Evolutionary conservation across 2,113 vertebrate genomes (phyloP), one percentile per base, ranked within the genome.

Genomic region (Pelodiscus sinensis): DNA sequence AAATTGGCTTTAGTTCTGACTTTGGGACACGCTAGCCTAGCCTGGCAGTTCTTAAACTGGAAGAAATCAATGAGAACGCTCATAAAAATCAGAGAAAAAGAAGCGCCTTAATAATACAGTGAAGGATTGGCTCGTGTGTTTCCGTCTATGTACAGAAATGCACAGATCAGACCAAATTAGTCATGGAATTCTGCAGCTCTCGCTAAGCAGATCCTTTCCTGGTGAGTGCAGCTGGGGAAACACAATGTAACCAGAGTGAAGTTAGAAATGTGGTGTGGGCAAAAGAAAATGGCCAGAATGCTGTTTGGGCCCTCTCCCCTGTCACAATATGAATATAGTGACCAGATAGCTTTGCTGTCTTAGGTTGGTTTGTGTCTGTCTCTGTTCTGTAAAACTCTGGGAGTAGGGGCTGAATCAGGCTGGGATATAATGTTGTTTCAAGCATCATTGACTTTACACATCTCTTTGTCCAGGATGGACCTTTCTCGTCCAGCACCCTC

Each of bases 281-380:
- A 62, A 54, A 77, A 22, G 65, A 84, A 38, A 21, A 11, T 73
- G 56, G 60, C 73, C n/a, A 38, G 6, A 31, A 19, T 5, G 27
- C 50, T 75, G 35, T 62, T 56, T 9, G 3, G 82, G n/a, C 11
- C 52, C 52, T 54, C 0, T 8, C 22, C 15, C 55, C 44, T 6
- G 80, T 25, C 56, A 81, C 58, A 21, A 13, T 7, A 24, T 10
- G 31, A 60, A 57, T n/a, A 75, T 73, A 81, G n/a, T 22, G n/a
- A 38, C n/a, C 1, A 6, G 27, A 25, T 5, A 31, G 21, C 19
- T 62, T 12, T 89, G 38, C 56, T 0, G 2, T 62, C 11, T 1
- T 38, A 38, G 31, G 21, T 10, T 18, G 19, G 9, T 54, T 73
- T 58, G 8, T 0, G 0, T 11, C 4, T 3, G 1, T 16, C 0